Evolutionary conservation across 1,140 invertebrate species (phyloP).

Genomic region (Pomacea maculata): DNA sequence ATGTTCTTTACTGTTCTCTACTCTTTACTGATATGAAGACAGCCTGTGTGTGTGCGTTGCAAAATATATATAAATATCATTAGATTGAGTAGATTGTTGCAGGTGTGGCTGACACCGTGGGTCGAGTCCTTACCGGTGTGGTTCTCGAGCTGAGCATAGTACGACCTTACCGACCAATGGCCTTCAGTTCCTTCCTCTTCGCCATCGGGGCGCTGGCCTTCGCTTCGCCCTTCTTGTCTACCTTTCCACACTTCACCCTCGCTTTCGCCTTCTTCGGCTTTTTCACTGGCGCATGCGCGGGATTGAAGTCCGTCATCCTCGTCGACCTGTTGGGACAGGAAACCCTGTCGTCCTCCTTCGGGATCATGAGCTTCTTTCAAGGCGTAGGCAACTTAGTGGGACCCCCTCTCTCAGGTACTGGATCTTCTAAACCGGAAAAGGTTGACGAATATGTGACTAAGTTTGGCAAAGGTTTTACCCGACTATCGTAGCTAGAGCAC

Average conservation of each 20-base stretch:
- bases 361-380: conserved; percentile 90
- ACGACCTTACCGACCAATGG: conserved; percentile 34
- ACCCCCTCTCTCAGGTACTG: conserved; percentile 81
- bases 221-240: conserved; percentile 32
- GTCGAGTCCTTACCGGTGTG: conserved; percentile 35
- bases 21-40: too few species aligned
- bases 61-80: too few species aligned
- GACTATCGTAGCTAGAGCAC: too few species aligned
- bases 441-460: too few species aligned
- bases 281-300: conserved; percentile 74
- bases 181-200: conserved; percentile 46
- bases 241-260: conserved; percentile 32
- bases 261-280: conserved; percentile 40
- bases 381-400: conserved; percentile 87
- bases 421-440: too few species aligned
- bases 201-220: conserved; percentile 31
- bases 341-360: conserved; percentile 93
- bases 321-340: conserved; percentile 94
- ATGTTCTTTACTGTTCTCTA: too few species aligned
- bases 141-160: conserved; percentile 40
- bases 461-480: too few species aligned
- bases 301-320: conserved; percentile 90
- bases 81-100: background rate
- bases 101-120: conserved; percentile 42
- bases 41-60: too few species aligned